phyloP scores from a whole-genome alignment of 1,140 invertebrate genomes.

The Gyrodactylus salaris region DNA sequence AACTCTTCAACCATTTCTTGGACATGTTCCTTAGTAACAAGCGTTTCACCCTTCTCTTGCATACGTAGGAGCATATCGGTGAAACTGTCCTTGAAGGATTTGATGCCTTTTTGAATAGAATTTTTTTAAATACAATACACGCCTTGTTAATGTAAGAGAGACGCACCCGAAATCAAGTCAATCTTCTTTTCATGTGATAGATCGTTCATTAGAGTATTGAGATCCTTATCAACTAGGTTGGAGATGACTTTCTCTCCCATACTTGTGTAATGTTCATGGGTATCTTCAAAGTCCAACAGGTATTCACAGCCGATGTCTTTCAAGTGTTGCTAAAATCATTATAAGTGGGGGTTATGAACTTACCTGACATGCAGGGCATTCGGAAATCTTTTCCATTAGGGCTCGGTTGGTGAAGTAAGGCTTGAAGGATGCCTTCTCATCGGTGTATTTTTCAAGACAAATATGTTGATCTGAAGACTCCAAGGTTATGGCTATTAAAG shows the following conservation, averaged over 20 bases:
- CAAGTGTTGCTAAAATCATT: too few species aligned
- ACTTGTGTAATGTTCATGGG: background rate
- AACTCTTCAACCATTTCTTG: background rate
- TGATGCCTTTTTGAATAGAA: background rate
- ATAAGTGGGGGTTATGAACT: too few species aligned
- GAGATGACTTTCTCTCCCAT: background rate
- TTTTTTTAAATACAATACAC: too few species aligned
- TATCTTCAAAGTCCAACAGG: background rate
- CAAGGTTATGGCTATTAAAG: background rate
- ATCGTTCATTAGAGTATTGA: background rate
- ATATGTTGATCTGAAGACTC: background rate
- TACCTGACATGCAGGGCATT: background rate
- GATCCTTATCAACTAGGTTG: background rate
- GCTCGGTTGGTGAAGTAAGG: background rate
- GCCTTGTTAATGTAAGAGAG: background rate
- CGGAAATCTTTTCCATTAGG: background rate
- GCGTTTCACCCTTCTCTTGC: background rate
- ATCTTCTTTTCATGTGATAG: background rate
- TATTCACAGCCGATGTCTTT: background rate
- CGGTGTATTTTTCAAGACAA: background rate
- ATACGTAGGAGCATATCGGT: background rate
- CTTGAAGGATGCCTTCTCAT: background rate
- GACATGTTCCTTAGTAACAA: background rate
- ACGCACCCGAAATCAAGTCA: background rate
- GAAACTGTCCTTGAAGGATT: background rate